Evolutionary conservation across 1,140 invertebrate species (phyloP), one percentile per base, ranked within the genome.

Genomic region (Drosophila punjabiensis): DNA sequence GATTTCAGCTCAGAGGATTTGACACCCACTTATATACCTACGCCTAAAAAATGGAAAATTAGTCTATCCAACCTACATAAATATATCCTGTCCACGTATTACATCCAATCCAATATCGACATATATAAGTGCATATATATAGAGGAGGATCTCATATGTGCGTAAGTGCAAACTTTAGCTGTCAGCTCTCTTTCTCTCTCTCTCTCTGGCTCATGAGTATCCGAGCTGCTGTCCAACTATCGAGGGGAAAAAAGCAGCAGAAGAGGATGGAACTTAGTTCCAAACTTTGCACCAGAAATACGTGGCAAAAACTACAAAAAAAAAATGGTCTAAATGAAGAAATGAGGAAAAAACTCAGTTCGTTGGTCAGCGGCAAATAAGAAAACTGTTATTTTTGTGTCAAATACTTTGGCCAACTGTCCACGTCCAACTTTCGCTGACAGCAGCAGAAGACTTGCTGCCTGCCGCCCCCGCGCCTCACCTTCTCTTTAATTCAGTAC

Each of bases 321-420:
- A 76, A 58, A 30, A 24, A 10, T 37, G 16, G 59, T 55, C 39
- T 71, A 39, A 37, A 52, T 50, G 50, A 59, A 66, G 33, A 79
- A 79, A 70, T 61, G 76, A 45, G 47, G 55, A 74, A 74, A 74
- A 62, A 79, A 79, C 58, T 70, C 58, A 73, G 81, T 68, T 81
- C 68, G 65, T 79, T 65, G 76, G 76, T 79, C 76, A 79, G 64
- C 58, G 62, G 66, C 52, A 83, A 83, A 83, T 83, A 76, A 82
- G 53, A 76, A 79, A 89, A 90, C 85, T 89, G 85, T 89, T 89
- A 89, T 89, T 90, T 85, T 89, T 89, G 86, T 89, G 86, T 89
- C 85, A 89, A 89, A 89, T 89, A 89, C 66, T 89, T 79, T 90
- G 81, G 86, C 87, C 81, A 89, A 90, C 85, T 90, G 85, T 90